phyloP scores from a whole-genome alignment of 1,140 invertebrate species.

The Tetranychus urticae region DNA sequence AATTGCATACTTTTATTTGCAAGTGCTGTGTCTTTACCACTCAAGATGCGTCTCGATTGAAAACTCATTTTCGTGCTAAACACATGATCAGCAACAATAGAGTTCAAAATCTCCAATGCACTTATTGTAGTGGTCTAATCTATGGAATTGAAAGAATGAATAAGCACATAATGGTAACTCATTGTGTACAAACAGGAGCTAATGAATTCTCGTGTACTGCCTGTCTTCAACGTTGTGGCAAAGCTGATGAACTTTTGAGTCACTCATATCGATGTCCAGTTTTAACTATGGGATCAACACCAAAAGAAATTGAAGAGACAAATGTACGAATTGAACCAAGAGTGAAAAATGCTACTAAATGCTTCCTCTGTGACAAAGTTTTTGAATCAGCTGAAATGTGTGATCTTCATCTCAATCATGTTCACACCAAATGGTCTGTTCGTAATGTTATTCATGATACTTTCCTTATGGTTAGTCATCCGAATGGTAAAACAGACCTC shows the following conservation, averaged over 20 bases:
- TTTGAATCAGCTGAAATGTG: conserved; percentile 1
- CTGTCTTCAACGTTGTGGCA: conserved; percentile 14
- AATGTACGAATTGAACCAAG: not conserved
- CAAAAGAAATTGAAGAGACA: not conserved
- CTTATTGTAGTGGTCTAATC: conserved; percentile 15
- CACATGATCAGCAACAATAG: conserved; percentile 14
- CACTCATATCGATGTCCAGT: conserved; percentile 14
- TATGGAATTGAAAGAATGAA: conserved; percentile 15
- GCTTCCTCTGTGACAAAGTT: conserved; percentile 10
- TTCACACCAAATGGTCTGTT: conserved; percentile 10
- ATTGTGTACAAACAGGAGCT: conserved; percentile 16
- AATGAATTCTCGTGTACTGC: conserved; percentile 15
- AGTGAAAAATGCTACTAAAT: not conserved
- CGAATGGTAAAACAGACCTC: not conserved
- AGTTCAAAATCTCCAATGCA: conserved; percentile 16
- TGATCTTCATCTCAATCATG: conserved; percentile 10
- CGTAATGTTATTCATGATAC: conserved; percentile 2
- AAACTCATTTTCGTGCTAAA: conserved; percentile 15
- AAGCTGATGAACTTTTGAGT: conserved; percentile 13
- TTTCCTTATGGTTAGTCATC: conserved; percentile 1
- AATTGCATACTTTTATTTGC: conserved; percentile 15
- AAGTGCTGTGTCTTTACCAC: conserved; percentile 14
- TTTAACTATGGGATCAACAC: not conserved
- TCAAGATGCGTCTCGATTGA: conserved; percentile 12
- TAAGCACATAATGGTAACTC: conserved; percentile 15